These are phyloP conservation scores for Calliphora vicina DNA, from an alignment of 1,140 invertebrate species.

Conservation along the genomic window DNA sequence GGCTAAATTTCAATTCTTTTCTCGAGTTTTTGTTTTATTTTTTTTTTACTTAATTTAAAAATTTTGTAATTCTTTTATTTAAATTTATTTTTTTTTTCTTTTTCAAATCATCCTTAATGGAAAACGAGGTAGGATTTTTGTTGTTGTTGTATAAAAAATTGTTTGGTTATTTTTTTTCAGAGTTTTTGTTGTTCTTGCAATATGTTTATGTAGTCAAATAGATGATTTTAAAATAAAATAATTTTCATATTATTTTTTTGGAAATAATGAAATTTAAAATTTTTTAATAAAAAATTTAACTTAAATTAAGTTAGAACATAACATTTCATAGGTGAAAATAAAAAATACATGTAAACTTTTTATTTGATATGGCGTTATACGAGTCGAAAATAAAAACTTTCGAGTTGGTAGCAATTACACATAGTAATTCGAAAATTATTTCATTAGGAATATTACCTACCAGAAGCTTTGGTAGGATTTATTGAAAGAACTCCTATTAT, in stretches of 20 bases:
- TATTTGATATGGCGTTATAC: too few species aligned
- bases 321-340: too few species aligned
- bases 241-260: constrained; percentile 2
- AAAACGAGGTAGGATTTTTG: constrained; percentile 62
- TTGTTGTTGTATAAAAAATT: constrained; percentile 37
- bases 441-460: too few species aligned
- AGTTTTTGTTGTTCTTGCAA: constrained; percentile 27
- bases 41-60: constrained; percentile 38
- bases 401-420: too few species aligned
- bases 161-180: constrained; percentile 28
- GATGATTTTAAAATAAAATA: not conserved
- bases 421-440: too few species aligned
- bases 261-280: too few species aligned
- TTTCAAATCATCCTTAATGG: constrained; percentile 47
- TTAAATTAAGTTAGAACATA: too few species aligned
- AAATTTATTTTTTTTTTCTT: constrained; percentile 40
- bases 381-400: too few species aligned
- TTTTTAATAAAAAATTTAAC: too few species aligned
- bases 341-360: too few species aligned
- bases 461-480: too few species aligned
- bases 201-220: constrained; percentile 23
- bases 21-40: constrained; percentile 40
- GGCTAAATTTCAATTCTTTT: constrained; percentile 40
- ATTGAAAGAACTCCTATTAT: too few species aligned
- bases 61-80: constrained; percentile 35